Conservation (phyloP, 1,140 invertebrate genomes). For the Octopus bimaculoides region DNA sequence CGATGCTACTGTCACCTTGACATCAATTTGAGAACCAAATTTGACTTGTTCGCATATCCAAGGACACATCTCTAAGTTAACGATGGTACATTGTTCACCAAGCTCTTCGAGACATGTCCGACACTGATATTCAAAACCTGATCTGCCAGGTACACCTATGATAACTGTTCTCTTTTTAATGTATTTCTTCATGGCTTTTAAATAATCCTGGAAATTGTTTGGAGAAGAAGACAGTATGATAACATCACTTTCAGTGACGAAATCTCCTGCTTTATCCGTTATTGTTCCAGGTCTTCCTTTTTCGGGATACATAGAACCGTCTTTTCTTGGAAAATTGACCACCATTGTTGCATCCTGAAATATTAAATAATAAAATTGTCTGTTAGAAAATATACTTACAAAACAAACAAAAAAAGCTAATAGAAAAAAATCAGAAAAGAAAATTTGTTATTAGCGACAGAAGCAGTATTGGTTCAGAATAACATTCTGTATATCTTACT, state of each 20-base stretch:
- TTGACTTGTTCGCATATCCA: conserved; percentile 36
- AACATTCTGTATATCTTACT: too few species aligned
- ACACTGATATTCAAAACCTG: conserved; percentile 44
- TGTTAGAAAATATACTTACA: too few species aligned
- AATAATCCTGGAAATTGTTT: not conserved
- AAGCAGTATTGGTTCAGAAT: too few species aligned
- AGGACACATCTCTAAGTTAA: conserved; percentile 33
- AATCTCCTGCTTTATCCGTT: not conserved
- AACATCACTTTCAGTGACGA: conserved; percentile 3
- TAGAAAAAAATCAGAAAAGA: too few species aligned
- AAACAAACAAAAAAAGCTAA: too few species aligned
- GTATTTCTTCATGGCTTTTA: conserved; percentile 3
- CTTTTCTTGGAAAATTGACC: not conserved
- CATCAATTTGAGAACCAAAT: conserved; percentile 30
- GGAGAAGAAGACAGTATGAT: conserved; percentile 10
- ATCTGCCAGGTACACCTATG: conserved; percentile 37
- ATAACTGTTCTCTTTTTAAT: conserved; percentile 23
- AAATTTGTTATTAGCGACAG: too few species aligned
- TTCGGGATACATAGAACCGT: conserved; percentile 8
- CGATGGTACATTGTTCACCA: conserved; percentile 18
- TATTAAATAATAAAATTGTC: not conserved
- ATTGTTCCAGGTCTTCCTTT: conserved; percentile 5
- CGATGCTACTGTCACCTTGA: conserved; percentile 30
- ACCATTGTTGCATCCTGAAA: not conserved
- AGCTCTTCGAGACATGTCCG: conserved; percentile 1